Evolutionary conservation across 2,888 invertebrate species (phyloP).

Genomic region (Cremastobaeus sp.): DNA sequence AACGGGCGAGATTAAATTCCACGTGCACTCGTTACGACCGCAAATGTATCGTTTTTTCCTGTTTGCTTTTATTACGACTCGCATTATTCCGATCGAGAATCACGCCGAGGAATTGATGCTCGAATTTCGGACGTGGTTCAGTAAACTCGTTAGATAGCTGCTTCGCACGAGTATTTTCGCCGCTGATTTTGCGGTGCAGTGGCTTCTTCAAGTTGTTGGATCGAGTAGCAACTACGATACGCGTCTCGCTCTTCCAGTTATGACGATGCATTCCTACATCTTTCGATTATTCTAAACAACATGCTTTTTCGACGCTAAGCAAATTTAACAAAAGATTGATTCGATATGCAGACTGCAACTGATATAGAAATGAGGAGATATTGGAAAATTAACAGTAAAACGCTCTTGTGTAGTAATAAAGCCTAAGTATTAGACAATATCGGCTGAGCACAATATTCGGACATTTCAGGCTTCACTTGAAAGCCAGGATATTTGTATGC

Average conservation of each 20-base stretch:
- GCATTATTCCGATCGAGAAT: slow-evolving; percentile 50
- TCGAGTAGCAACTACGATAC: slow-evolving; percentile 46
- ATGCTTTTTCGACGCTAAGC: slow-evolving; percentile 1
- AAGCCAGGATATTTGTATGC: too few species aligned
- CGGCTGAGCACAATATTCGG: too few species aligned
- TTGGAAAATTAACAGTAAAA: too few species aligned
- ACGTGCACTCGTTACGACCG: slow-evolving; percentile 54
- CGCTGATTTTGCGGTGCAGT: slow-evolving; percentile 38
- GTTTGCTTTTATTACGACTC: slow-evolving; percentile 39
- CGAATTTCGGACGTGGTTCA: slow-evolving; percentile 54
- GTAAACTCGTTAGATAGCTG: slow-evolving; percentile 62
- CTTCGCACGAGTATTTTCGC: slow-evolving; percentile 64
- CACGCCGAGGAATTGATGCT: slow-evolving; percentile 40
- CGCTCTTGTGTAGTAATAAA: too few species aligned
- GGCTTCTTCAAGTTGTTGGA: slow-evolving; percentile 33
- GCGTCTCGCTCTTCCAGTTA: slow-evolving; percentile 23
- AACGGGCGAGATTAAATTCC: slow-evolving; percentile 56
- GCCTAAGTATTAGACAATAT: too few species aligned
- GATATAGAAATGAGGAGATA: too few species aligned
- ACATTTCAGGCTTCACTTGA: too few species aligned
- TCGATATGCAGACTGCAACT: too few species aligned
- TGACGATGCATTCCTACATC: slow-evolving; percentile 29
- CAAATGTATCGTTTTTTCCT: slow-evolving; percentile 48
- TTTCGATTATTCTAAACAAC: slow-evolving; percentile 2
- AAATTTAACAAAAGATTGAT: too few species aligned